phyloP scores from a whole-genome alignment of 2,888 invertebrate species.

The Notocelia uddmanniana region DNA sequence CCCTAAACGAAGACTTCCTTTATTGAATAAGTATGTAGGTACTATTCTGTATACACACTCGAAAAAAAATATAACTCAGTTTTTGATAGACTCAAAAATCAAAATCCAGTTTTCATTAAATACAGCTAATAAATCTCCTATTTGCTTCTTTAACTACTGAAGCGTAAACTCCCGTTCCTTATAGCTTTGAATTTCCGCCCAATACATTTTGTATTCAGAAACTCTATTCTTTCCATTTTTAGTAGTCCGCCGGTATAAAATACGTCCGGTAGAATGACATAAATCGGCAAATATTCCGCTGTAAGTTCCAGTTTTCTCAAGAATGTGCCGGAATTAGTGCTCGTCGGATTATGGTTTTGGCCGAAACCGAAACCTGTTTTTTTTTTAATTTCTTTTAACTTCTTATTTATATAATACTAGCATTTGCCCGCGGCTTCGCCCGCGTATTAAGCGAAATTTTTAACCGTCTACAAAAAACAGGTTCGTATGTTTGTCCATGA shows the following conservation, averaged over 20 bases:
- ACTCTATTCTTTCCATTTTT: conserved; percentile 28
- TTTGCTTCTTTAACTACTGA: background rate
- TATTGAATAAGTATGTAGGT: no score
- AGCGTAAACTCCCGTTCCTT: conserved; percentile 7
- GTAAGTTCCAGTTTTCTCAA: conserved; percentile 19
- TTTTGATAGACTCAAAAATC: background rate
- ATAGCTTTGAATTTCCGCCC: conserved; percentile 3
- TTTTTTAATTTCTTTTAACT: no score
- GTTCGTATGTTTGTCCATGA: no score
- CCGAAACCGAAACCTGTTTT: conserved; percentile 22
- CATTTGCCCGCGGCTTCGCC: no score
- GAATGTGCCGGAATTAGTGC: conserved; percentile 16
- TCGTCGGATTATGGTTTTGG: background rate
- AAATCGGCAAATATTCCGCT: conserved; percentile 30
- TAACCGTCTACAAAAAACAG: no score
- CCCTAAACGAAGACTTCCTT: no score
- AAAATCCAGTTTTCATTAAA: background rate
- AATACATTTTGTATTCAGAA: conserved; percentile 22
- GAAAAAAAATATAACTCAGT: no score
- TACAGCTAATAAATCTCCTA: background rate
- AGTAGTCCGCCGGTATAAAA: conserved; percentile 20
- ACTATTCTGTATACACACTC: no score
- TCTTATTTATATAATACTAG: no score
- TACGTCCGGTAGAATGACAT: conserved; percentile 23
- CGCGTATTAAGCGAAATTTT: no score